Base-by-base conservation (phyloP, 2,113 vertebrate species). In the Hemiprocne comata region DNA sequence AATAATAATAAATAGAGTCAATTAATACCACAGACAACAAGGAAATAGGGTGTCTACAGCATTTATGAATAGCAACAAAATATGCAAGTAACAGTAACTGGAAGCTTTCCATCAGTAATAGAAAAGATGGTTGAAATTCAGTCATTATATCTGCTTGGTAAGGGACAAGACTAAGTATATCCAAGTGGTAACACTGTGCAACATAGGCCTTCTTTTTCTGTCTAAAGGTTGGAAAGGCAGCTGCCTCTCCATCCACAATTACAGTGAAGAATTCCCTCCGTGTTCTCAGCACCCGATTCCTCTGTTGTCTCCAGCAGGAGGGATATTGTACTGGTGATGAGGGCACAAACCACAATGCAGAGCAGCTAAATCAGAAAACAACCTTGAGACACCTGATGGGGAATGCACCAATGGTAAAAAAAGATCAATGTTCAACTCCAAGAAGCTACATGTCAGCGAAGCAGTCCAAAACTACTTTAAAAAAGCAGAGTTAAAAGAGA, bases 311-410 rank as follows among this genome's bases (percentile, higher is more conserved):
- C 36, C 82, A 66, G 50, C 58, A 85, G 74, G 71, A 94, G 29
- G 58, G 23, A 82, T 64, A 36, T 5, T 28, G 19, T 73, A 54
- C 21, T 33, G 61, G 13, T 72, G 70, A 75, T 46, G 38, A 87
- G 40, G 44, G 28, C 53, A 51, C 2, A 4, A 91, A 26, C 34
- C 53, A 61, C 31, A 67, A 74, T 10, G 64, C 16, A 58, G 65
- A 90, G 48, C 77, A 81, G 44, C 53, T 89, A 67, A 75, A 94
- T 65, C 54, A 46, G 81, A 87, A 85, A 82, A 89, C 21, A 91
- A 61, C n/a, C 18, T 50, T 89, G 13, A 75, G 46, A 69, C 34
- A 78, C 5, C 46, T 54, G 28, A 85, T 54, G 21, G 44, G 62
- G n/a, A 65, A 77, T 71, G 90, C 69, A 38, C 8, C 6, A 29